Percentiles rank a stretch among this genome's conserved stretches.
These are phyloP conservation scores for Orussus abietinus DNA, from an alignment of 1,140 invertebrate genomes.

Conservation along the genomic window DNA sequence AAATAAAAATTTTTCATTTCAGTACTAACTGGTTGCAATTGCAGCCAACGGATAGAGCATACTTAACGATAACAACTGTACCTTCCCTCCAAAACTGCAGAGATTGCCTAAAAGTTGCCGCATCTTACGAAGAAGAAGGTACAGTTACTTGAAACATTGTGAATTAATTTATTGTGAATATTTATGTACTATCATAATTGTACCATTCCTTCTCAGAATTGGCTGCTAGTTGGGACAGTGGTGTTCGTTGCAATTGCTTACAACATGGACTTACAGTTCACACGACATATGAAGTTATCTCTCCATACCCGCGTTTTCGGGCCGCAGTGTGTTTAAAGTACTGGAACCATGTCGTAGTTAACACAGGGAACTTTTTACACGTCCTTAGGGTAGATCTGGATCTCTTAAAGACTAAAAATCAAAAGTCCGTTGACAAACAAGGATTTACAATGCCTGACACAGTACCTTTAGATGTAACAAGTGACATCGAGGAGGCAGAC, in stretches of 20 bases:
- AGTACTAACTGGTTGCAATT: conserved; percentile 39
- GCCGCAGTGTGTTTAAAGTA: conserved; percentile 61
- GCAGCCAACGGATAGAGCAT: conserved; percentile 54
- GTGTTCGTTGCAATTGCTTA: conserved; percentile 59
- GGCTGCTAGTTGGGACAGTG: conserved; percentile 59
- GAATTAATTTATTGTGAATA: conserved; percentile 7
- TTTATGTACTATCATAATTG: conserved; percentile 5
- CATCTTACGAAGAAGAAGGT: conserved; percentile 61
- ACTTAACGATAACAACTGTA: conserved; percentile 56
- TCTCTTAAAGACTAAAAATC: conserved; percentile 33
- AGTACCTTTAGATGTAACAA: conserved; percentile 37
- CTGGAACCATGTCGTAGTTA: conserved; percentile 64
- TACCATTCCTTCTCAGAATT: conserved; percentile 45
- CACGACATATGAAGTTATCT: conserved; percentile 65
- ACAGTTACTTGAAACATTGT: conserved; percentile 11
- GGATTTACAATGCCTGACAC: conserved; percentile 33
- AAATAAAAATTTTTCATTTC: conserved; percentile 1
- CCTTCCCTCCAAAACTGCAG: conserved; percentile 62
- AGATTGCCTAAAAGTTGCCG: conserved; percentile 58
- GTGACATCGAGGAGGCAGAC: conserved; percentile 41
- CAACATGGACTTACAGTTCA: conserved; percentile 67
- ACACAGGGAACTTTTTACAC: conserved; percentile 70
- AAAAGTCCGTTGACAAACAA: conserved; percentile 35
- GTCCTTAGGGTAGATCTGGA: conserved; percentile 58
- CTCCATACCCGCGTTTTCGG: conserved; percentile 64